These are phyloP conservation scores for Ormyrus labotus DNA, from an alignment of 2,888 invertebrate genomes.

Conservation along the genomic window DNA sequence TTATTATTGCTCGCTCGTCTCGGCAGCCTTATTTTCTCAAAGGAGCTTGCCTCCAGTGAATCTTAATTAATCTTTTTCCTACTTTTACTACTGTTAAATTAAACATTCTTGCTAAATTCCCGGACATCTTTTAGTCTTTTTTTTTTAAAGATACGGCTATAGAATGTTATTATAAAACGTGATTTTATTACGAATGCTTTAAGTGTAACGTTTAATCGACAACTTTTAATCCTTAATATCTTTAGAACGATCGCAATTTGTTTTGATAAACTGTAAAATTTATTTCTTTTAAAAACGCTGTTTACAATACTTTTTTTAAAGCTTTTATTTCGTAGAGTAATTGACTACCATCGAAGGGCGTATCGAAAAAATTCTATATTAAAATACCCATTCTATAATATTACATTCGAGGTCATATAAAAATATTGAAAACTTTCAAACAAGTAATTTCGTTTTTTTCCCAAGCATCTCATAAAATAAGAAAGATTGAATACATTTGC, in stretches of 20 bases:
- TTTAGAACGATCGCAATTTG: too few species aligned
- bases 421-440: slow-evolving; percentile 39
- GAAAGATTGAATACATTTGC: neutral
- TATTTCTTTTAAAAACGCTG: neutral
- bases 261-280: neutral
- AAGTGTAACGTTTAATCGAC: too few species aligned
- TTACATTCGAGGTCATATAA: slow-evolving; percentile 37
- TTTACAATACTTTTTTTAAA: neutral
- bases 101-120: too few species aligned
- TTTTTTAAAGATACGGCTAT: too few species aligned
- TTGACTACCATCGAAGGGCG: slow-evolving; percentile 36
- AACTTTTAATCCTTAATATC: too few species aligned
- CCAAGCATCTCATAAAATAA: neutral
- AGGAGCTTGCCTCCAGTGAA: too few species aligned
- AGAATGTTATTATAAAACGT: too few species aligned
- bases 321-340: slow-evolving; percentile 19
- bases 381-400: neutral
- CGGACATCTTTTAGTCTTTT: too few species aligned
- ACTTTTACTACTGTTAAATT: too few species aligned
- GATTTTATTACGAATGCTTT: too few species aligned
- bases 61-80: too few species aligned
- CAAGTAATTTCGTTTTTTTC: slow-evolving; percentile 13
- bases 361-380: slow-evolving; percentile 40
- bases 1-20: slow-evolving; percentile 22
- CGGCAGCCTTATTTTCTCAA: neutral